Conservation (phyloP, 2,888 invertebrate genomes). For the Orthosia cruda region DNA sequence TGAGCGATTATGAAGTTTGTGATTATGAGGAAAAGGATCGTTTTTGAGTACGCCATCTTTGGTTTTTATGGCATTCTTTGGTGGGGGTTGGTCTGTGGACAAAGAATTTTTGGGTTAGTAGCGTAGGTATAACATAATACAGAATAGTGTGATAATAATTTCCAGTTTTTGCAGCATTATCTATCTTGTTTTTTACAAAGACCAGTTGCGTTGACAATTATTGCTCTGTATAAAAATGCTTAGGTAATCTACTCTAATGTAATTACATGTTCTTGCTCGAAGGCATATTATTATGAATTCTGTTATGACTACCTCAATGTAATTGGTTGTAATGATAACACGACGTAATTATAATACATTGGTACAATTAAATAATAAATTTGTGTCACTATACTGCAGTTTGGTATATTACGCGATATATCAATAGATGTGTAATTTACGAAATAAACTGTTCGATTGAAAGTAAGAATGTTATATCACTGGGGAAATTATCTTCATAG, state of each 20-base stretch:
- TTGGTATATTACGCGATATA: background rate
- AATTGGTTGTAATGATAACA: constrained; percentile 19
- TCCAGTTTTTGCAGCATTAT: background rate
- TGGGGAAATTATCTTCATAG: background rate
- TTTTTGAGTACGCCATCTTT: constrained; percentile 62
- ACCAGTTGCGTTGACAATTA: background rate
- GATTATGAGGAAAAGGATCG: constrained; percentile 48
- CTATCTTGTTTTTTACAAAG: background rate
- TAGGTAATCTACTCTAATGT: constrained; percentile 18
- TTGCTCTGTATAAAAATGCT: background rate
- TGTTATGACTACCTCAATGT: constrained; percentile 1
- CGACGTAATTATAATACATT: constrained; percentile 26
- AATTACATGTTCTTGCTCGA: background rate
- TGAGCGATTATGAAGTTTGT: constrained; percentile 48
- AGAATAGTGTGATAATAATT: background rate
- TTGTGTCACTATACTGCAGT: constrained; percentile 2
- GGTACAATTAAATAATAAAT: constrained; percentile 30
- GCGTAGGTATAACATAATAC: background rate
- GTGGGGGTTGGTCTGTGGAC: constrained; percentile 59
- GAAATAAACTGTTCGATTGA: background rate
- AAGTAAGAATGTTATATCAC: background rate
- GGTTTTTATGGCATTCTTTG: constrained; percentile 60
- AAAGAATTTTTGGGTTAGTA: constrained; percentile 22
- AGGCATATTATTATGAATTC: constrained; percentile 14
- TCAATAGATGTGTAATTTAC: background rate